Base-by-base conservation (phyloP, 2,113 vertebrate species). In the Osmerus mordax region DNA sequence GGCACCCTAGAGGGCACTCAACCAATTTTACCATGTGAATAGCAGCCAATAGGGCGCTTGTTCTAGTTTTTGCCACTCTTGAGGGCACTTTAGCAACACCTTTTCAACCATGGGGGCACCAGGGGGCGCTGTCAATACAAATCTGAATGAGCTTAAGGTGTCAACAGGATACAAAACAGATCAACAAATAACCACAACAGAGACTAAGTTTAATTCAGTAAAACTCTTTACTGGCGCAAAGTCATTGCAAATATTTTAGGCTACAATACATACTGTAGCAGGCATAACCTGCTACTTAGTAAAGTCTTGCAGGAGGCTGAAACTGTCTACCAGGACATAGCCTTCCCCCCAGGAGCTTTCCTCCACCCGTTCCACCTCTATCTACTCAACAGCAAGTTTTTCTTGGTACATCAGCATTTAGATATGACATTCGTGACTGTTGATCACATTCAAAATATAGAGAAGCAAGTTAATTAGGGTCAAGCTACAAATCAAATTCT, bases 171-270 rank as follows among this genome's bases (percentile, higher is more conserved):
- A 11, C 9, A 47, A 47, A 47, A 47, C 41, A 47, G 41, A 47
- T 47, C 41, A 47, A 47, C 41, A 47, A 47, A 47, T 67, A 65
- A 76, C 3, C 67, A 2, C 71, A 54, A 67, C 25, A 75, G 21
- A 70, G 21, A 73, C 62, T 71, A 16, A 74, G 18, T 1, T 74
- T 72, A 67, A 14, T 86, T 86, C 78, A 86, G 84, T 88, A 87
- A 91, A 87, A 90, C 86, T 56, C 69, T 91, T 91, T 92, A 90
- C 89, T 92, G 85, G 85, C 86, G 88, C 81, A 85, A 88, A 81
- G 79, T 83, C 87, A 77, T 89, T 88, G 88, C 84, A 89, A 91
- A 90, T 86, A 72, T 89, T 78, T 82, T 87, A 84, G 82, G 83
- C 83, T 88, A 86, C 84, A 73, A 65, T 85, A 47, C 41, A 82